Percentiles rank a stretch among this genome's conserved stretches.
Conservation (phyloP, 2,888 invertebrate genomes). For the Eupithecia subumbrata region DNA sequence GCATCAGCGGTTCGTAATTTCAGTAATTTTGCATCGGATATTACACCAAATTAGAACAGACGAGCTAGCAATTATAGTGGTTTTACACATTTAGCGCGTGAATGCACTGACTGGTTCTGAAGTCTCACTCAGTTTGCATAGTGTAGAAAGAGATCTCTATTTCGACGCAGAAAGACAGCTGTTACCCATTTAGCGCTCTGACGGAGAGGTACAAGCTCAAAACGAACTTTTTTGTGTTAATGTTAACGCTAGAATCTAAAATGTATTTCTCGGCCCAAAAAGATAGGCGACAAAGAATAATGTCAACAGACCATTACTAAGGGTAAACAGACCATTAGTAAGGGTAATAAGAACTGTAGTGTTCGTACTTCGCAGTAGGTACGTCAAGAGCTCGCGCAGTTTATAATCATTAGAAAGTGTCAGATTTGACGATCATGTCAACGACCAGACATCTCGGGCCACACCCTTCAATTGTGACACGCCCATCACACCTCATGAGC, state of each 20-base stretch:
- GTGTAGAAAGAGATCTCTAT: too few species aligned
- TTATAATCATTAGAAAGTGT: slow-evolving; percentile 79
- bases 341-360: slow-evolving; percentile 51
- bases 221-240: too few species aligned
- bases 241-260: too few species aligned
- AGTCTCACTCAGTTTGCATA: too few species aligned
- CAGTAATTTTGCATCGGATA: slow-evolving; percentile 55
- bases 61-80: slow-evolving; percentile 50
- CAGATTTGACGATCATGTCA: slow-evolving; percentile 71
- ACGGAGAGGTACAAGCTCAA: too few species aligned
- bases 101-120: too few species aligned
- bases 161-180: too few species aligned
- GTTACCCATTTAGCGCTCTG: too few species aligned
- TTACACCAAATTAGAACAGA: slow-evolving; percentile 55
- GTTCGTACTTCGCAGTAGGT: slow-evolving; percentile 35
- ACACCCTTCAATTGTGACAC: slow-evolving; percentile 67
- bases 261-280: too few species aligned
- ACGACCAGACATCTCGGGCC: slow-evolving; percentile 68
- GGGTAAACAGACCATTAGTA: slow-evolving; percentile 42
- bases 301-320: slow-evolving; percentile 37
- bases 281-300: too few species aligned
- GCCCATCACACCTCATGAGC: slow-evolving; percentile 51
- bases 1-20: slow-evolving; percentile 44
- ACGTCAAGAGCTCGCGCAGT: slow-evolving; percentile 62
- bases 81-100: too few species aligned